These are phyloP conservation scores for Gopherus flavomarginatus DNA, from an alignment of 2,113 vertebrate genomes.

Conservation along the genomic window DNA sequence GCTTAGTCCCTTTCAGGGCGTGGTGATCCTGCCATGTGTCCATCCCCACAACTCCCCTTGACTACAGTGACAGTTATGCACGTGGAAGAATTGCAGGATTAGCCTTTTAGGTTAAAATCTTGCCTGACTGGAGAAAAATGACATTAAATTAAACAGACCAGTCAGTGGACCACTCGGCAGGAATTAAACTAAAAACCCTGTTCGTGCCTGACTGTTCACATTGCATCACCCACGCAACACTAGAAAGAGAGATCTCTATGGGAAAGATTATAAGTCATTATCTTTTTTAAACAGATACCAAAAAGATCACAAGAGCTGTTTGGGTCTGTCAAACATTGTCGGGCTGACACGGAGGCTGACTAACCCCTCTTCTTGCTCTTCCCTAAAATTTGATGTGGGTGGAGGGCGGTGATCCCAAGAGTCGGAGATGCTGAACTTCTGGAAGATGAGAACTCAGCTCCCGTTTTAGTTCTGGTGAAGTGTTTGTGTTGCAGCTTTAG, in stretches of 20 bases:
- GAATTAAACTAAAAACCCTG: fast-evolving
- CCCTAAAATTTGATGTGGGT: not conserved
- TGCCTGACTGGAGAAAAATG: not conserved
- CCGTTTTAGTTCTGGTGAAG: not conserved
- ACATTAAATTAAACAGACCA: not conserved
- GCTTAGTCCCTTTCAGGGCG: not conserved
- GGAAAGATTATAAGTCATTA: not conserved
- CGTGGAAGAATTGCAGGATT: not conserved
- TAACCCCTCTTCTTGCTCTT: not conserved
- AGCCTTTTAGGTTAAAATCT: not conserved
- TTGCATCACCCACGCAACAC: not conserved
- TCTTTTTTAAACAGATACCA: not conserved
- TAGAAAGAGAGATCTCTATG: not conserved
- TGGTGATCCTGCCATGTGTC: not conserved
- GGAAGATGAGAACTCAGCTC: not conserved
- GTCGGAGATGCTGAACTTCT: not conserved
- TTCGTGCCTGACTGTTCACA: not conserved
- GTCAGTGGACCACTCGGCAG: not conserved
- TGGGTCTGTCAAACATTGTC: fast-evolving
- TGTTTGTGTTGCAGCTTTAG: not conserved
- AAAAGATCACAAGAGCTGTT: not conserved
- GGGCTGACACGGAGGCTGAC: not conserved
- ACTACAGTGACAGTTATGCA: not conserved
- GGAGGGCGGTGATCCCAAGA: not conserved
- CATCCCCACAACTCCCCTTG: not conserved